phyloP scores from a whole-genome alignment of 1,140 invertebrate species.

The Solen grandis region DNA sequence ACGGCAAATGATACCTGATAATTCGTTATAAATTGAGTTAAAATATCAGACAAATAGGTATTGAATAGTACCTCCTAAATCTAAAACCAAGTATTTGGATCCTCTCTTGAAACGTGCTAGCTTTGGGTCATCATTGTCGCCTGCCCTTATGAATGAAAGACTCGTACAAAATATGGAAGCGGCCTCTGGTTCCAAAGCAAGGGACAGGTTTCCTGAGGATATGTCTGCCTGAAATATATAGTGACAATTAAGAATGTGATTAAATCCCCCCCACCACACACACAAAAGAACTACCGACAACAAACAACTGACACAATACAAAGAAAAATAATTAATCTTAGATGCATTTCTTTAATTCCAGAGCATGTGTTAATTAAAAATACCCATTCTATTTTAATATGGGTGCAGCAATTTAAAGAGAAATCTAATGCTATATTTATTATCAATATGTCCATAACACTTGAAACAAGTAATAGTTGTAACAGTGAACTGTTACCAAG shows the following conservation, averaged over 20 bases:
- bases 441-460: too few species aligned
- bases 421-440: too few species aligned
- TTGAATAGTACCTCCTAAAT: constrained; percentile 26
- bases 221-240: constrained; percentile 32
- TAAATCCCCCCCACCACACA: background rate
- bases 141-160: background rate
- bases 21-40: background rate
- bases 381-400: background rate
- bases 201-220: constrained; percentile 12
- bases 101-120: constrained; percentile 6
- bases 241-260: background rate
- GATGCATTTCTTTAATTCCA: background rate
- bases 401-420: too few species aligned
- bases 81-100: constrained; percentile 39
- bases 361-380: background rate
- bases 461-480: too few species aligned
- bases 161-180: constrained; percentile 40
- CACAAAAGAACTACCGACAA: background rate
- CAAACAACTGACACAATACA: background rate
- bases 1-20: background rate
- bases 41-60: background rate
- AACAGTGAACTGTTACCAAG: too few species aligned
- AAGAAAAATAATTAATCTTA: background rate
- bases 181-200: constrained; percentile 41
- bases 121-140: background rate